phyloP scores from a whole-genome alignment of 2,113 vertebrate species.

The Stegostoma tigrinum region DNA sequence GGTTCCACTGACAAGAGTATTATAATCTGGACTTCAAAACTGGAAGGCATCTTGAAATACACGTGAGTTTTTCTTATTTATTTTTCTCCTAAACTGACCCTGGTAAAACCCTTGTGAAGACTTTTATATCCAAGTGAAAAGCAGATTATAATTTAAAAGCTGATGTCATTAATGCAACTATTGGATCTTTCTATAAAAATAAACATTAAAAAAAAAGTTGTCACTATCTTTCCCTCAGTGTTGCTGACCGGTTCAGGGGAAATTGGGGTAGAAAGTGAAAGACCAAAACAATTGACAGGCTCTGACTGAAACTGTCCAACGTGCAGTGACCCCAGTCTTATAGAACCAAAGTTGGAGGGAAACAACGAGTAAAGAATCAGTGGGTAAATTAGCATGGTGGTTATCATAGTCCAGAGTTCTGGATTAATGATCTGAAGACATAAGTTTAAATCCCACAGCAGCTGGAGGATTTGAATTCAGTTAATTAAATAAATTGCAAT shows the following conservation, averaged over 20 bases:
- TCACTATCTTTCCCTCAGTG: neutral
- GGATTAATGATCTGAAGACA: too few relatives aligned
- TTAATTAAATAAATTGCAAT: too few relatives aligned
- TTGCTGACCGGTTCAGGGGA: neutral
- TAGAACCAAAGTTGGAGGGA: neutral
- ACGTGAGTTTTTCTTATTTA: slow-evolving; percentile 66
- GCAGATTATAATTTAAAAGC: neutral
- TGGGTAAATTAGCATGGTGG: neutral
- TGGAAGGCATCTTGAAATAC: slow-evolving; percentile 97
- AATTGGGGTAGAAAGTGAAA: neutral
- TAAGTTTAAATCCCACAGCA: too few relatives aligned
- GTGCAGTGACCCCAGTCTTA: neutral
- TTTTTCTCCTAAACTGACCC: neutral
- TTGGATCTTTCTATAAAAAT: neutral
- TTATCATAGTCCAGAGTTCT: too few relatives aligned
- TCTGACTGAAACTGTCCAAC: neutral
- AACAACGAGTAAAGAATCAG: neutral
- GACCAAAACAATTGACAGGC: neutral
- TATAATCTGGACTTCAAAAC: slow-evolving; percentile 96
- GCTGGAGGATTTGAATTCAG: too few relatives aligned
- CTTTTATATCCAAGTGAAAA: neutral
- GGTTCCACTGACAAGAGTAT: slow-evolving; percentile 96
- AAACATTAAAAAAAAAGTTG: neutral
- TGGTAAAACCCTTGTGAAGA: neutral
- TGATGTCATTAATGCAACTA: neutral